A percentile compares a stretch with the other conserved stretches of the same genome.
Evolutionary conservation across 1,140 invertebrate species (phyloP).

Genomic region (Caenorhabditis elegans): WBcel235 BX284603.4:10334501-10335000

Average conservation of each 20-base stretch:
- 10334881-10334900: slow-evolving; percentile 47
- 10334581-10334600: slow-evolving; percentile 62
- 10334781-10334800: slow-evolving; percentile 60
- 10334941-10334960: slow-evolving; percentile 54
- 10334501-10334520: slow-evolving; percentile 61
- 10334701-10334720: slow-evolving; percentile 54
- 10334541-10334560: slow-evolving; percentile 61
- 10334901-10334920: slow-evolving; percentile 56
- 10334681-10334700: slow-evolving; percentile 57
- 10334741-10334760: slow-evolving; percentile 63
- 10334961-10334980: slow-evolving; percentile 40
- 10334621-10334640: slow-evolving; percentile 61
- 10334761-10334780: slow-evolving; percentile 60
- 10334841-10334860: not conserved
- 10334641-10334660: slow-evolving; percentile 59
- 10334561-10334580: slow-evolving; percentile 62
- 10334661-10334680: slow-evolving; percentile 53
- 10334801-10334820: slow-evolving; percentile 62
- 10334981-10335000: slow-evolving; percentile 24
- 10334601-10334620: slow-evolving; percentile 60
- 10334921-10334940: slow-evolving; percentile 53
- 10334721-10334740: slow-evolving; percentile 49
- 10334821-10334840: slow-evolving; percentile 54
- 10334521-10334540: slow-evolving; percentile 47
- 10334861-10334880: too few species aligned